Evolutionary conservation across 2,113 vertebrate species (phyloP).

Genomic region (Eira barbara): DNA sequence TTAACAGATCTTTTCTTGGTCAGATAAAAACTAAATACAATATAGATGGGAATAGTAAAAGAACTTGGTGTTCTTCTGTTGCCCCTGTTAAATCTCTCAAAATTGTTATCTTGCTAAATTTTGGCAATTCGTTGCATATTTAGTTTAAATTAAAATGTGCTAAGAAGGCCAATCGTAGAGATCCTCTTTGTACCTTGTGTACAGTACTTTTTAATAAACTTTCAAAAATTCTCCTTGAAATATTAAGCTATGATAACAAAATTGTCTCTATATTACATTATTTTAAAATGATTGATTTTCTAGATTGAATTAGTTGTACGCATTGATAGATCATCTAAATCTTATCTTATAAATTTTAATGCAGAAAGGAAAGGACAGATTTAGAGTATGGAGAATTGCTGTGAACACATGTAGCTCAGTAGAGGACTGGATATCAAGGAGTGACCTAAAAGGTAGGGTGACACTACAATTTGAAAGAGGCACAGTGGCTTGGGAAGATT

Average conservation of each 20-base stretch:
- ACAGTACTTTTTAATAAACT: not conserved
- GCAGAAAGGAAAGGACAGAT: not conserved
- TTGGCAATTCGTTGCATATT: not conserved
- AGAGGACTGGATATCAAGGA: fast-evolving
- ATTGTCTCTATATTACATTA: not conserved
- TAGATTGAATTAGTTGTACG: not conserved
- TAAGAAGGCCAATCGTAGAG: not conserved
- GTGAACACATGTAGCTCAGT: fast-evolving
- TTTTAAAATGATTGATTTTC: not conserved
- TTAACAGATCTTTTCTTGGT: not conserved
- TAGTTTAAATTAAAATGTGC: not conserved
- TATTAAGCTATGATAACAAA: not conserved
- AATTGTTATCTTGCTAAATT: not conserved
- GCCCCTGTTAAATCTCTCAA: not conserved
- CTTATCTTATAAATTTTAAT: not conserved
- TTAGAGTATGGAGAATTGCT: not conserved
- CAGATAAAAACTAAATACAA: not conserved
- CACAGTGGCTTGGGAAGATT: not conserved
- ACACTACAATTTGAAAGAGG: not conserved
- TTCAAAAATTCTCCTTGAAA: not conserved
- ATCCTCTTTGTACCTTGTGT: not conserved
- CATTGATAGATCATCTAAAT: not conserved
- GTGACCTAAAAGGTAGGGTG: not conserved
- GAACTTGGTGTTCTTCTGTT: not conserved
- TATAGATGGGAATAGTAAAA: not conserved